phyloP scores from a whole-genome alignment of 2,113 vertebrate species.

The Melanostigma gelatinosum region DNA sequence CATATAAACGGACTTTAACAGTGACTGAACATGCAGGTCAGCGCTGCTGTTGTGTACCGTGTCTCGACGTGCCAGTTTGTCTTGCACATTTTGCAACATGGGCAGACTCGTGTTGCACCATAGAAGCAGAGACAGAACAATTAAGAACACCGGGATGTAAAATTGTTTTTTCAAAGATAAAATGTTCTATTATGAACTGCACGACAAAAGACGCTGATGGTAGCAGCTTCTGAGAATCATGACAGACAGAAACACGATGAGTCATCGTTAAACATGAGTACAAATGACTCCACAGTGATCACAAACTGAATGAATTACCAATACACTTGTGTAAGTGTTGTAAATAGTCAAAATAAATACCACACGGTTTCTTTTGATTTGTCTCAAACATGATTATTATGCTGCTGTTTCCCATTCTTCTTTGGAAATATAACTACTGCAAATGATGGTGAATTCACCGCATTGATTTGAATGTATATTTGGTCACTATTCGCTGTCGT shows the following conservation, averaged over 20 bases:
- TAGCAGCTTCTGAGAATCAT: background rate
- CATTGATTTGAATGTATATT: background rate
- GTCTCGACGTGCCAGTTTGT: conserved; percentile 55
- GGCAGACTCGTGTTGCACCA: conserved; percentile 19
- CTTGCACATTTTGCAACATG: conserved; percentile 33
- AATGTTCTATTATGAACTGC: conserved; percentile 16
- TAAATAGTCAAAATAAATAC: background rate
- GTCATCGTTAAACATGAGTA: background rate
- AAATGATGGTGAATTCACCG: background rate
- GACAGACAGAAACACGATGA: conserved; percentile 7
- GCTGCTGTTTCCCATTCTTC: background rate
- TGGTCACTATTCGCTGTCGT: background rate
- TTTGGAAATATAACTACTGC: background rate
- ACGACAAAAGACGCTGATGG: conserved; percentile 7
- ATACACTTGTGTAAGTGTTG: background rate
- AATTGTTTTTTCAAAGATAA: conserved; percentile 31
- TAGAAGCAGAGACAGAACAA: conserved; percentile 9
- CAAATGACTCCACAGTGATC: background rate
- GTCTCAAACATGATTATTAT: background rate
- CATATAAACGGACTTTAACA: conserved; percentile 53
- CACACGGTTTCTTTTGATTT: background rate
- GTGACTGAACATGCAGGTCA: conserved; percentile 43
- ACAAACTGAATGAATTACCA: conserved; percentile 1
- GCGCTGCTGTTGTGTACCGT: conserved; percentile 27
- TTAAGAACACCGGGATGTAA: conserved; percentile 10